Base-by-base conservation (phyloP, 2,113 vertebrate species). In the Datnioides undecimradiatus region DNA sequence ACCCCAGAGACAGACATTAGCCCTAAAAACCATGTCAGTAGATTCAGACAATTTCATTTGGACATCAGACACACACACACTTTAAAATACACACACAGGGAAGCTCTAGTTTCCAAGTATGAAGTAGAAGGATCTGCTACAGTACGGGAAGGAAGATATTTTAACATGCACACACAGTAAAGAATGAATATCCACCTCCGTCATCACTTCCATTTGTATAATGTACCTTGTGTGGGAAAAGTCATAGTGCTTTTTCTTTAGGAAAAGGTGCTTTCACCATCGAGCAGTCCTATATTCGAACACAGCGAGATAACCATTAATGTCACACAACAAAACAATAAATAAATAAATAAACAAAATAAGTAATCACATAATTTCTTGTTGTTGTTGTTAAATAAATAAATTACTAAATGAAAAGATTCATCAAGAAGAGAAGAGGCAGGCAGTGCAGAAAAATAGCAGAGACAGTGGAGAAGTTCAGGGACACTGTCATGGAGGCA, bases 91-190 rank as follows among this genome's bases (percentile, higher is more conserved):
- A 76, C 52, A 64, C 69, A 87, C 6, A 75, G 55, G 83, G 85
- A 90, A 89, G 83, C 81, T 79, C 76, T 80, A 54, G 49, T 82
- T 66, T 84, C 43, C 23, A 60, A 63, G 43, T 71, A 79, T 72
- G 79, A 76, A 85, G 73, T 81, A 34, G 25, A 80, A 81, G 46
- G 41, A 60, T 84, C 55, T 89, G 90, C 90, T 93, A 92, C 85
- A 87, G 73, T 65, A 73, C 31, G 29, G 64, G 45, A 60, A 71
- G 13, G 4, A 79, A 79, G 52, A 74, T 70, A 4, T 59, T 40
- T 60, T n/a, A 73, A 82, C 73, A 76, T 69, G 76, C 34, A 58
- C 54, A 63, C 54, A 17, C 16, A 9, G 19, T 71, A 54, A 51
- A 69, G 43, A 58, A 72, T 63, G 31, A 63, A 59, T 25, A 49